phyloP scores from a whole-genome alignment of 2,113 vertebrate species.

The Castor canadensis region DNA sequence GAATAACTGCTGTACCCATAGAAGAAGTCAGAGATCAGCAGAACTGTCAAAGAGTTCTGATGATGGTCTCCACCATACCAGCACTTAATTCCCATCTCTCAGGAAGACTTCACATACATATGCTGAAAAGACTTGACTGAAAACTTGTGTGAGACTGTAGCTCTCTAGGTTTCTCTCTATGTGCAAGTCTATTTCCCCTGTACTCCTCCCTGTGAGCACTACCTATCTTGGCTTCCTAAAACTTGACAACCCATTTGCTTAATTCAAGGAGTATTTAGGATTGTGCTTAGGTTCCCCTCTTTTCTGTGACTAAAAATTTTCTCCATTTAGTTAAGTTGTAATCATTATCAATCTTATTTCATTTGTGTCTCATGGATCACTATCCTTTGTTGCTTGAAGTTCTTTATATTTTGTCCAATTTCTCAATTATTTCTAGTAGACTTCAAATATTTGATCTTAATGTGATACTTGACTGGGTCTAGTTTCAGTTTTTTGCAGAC shows the following conservation, averaged over 20 bases:
- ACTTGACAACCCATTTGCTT: neutral
- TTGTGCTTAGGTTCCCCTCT: neutral
- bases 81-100: neutral
- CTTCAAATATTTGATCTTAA: too few relatives aligned
- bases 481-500: too few relatives aligned
- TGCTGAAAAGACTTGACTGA: neutral
- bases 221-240: neutral
- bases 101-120: neutral
- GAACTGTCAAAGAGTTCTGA: neutral
- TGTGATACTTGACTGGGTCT: too few relatives aligned
- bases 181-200: neutral
- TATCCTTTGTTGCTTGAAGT: neutral
- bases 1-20: neutral
- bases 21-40: neutral
- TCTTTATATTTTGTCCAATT: neutral
- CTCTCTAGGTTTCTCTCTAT: neutral
- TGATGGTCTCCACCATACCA: neutral
- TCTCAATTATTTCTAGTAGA: neutral
- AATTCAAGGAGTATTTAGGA: neutral
- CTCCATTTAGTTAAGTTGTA: neutral
- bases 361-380: neutral
- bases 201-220: neutral
- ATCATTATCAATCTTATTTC: neutral
- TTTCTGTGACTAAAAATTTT: neutral
- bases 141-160: neutral